These are phyloP conservation scores for Scytalopus superciliaris DNA, from an alignment of 2,113 vertebrate genomes.

Conservation along the genomic window DNA sequence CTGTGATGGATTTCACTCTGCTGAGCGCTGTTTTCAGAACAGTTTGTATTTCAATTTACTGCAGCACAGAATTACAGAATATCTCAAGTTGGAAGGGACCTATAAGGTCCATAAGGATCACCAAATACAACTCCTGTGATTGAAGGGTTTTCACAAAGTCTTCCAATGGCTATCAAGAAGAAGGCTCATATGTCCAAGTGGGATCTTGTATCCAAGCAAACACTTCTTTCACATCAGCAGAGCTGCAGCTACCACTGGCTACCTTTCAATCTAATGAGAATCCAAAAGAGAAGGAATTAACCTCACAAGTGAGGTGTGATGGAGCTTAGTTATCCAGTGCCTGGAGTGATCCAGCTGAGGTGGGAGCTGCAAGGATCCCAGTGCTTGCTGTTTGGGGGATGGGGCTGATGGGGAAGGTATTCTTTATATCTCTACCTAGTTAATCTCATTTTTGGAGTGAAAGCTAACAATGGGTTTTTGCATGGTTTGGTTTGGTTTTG, in stretches of 20 bases:
- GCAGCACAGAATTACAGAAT: not conserved
- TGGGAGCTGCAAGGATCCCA: not conserved
- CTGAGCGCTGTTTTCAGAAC: not conserved
- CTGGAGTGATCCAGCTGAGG: not conserved
- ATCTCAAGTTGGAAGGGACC: not conserved
- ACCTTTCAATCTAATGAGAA: not conserved
- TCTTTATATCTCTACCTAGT: not conserved
- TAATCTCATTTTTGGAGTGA: not conserved
- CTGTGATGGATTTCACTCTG: not conserved
- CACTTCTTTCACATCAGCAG: rapidly evolving
- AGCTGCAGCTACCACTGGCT: not conserved
- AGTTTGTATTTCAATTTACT: not conserved
- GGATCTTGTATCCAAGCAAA: not conserved
- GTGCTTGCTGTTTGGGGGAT: not conserved
- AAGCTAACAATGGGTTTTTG: not conserved
- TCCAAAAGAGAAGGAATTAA: not conserved
- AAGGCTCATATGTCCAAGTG: not conserved
- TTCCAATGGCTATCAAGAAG: not conserved
- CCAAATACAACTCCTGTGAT: not conserved
- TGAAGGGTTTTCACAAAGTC: not conserved
- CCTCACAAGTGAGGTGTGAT: not conserved
- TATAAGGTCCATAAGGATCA: not conserved
- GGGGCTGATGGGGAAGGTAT: not conserved
- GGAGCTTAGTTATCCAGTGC: not conserved
- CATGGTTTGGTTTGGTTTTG: constrained; percentile 5